These are phyloP conservation scores for Myanophis thanlyinensis DNA, from an alignment of 2,113 vertebrate genomes.

Conservation along the genomic window DNA sequence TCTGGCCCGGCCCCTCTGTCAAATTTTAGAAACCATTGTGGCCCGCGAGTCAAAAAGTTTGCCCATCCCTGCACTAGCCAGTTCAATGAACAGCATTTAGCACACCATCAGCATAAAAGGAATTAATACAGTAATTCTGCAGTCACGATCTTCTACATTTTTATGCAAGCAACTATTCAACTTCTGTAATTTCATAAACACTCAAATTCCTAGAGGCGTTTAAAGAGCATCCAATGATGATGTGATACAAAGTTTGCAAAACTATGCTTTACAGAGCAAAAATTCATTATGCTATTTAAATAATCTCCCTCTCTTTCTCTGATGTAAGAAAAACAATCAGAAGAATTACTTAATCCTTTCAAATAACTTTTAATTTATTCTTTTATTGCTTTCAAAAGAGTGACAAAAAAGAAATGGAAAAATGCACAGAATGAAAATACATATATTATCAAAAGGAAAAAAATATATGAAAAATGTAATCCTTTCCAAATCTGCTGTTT, in stretches of 20 bases:
- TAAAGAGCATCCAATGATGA: neutral
- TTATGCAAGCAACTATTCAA: neutral
- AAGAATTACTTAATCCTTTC: neutral
- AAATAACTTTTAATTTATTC: neutral
- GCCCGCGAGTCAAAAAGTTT: too few species aligned
- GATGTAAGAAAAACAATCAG: neutral
- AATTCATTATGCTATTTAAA: neutral
- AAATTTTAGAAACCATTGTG: too few species aligned
- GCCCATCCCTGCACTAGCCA: too few species aligned
- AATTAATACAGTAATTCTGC: neutral
- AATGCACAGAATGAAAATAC: neutral
- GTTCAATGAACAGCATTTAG: neutral
- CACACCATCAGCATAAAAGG: neutral
- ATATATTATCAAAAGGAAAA: neutral
- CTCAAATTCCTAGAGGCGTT: neutral
- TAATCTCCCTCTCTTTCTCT: neutral
- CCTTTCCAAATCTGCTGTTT: neutral
- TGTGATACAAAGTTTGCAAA: neutral
- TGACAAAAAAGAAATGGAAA: neutral
- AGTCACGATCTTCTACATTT: neutral
- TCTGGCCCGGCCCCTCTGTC: too few species aligned
- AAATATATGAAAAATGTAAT: neutral
- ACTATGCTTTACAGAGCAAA: neutral
- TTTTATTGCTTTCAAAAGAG: neutral
- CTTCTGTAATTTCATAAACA: neutral